phyloP scores from a whole-genome alignment of 2,888 invertebrate genomes.

The Fragum whitleyi region DNA sequence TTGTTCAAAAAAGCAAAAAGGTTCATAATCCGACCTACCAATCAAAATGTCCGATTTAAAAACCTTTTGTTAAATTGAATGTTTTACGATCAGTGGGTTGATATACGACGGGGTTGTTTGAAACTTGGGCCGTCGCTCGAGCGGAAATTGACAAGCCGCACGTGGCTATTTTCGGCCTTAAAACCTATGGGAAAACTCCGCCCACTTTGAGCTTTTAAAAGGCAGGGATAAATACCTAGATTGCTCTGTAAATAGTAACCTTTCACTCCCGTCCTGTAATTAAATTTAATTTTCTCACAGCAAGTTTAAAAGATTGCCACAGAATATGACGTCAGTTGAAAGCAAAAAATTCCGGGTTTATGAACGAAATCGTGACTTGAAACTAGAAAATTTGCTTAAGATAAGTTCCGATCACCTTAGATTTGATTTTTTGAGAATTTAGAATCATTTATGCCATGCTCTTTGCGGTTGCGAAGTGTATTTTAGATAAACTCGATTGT shows the following conservation, averaged over 20 bases:
- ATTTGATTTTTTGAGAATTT: too few relatives aligned
- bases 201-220: slow-evolving; percentile 60
- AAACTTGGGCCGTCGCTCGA: slow-evolving; percentile 21
- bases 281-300: not conserved
- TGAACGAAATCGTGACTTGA: too few relatives aligned
- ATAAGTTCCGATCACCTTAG: too few relatives aligned
- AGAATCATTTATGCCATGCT: not conserved
- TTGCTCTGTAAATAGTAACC: slow-evolving; percentile 66
- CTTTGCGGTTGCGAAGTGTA: not conserved
- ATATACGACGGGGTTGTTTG: not conserved
- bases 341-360: too few relatives aligned
- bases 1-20: too few relatives aligned
- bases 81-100: not conserved
- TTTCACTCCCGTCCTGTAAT: not conserved
- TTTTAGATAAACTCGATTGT: slow-evolving; percentile 56
- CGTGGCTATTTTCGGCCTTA: slow-evolving; percentile 51
- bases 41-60: not conserved
- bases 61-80: not conserved
- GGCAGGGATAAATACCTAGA: slow-evolving; percentile 62
- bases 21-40: not conserved
- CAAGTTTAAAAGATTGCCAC: not conserved
- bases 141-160: slow-evolving; percentile 53
- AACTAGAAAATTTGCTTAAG: too few relatives aligned
- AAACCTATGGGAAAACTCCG: slow-evolving; percentile 67
- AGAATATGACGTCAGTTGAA: too few relatives aligned